Evolutionary conservation across 2,888 invertebrate species (phyloP).

Genomic region (Pedicia rivosa): DNA sequence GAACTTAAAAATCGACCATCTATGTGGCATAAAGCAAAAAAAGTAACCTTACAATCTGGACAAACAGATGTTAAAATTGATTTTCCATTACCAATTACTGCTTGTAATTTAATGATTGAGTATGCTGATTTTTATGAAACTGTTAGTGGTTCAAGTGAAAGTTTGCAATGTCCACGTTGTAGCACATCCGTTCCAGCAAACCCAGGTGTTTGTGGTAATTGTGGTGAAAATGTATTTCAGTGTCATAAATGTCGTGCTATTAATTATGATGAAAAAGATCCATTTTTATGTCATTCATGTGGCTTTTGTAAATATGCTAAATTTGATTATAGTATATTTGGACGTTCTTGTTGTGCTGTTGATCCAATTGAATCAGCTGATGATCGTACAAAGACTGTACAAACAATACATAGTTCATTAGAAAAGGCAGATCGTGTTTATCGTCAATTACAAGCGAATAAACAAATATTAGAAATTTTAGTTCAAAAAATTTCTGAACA

Average conservation of each 20-base stretch:
- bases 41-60: slow-evolving; percentile 73
- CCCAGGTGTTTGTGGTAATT: slow-evolving; percentile 77
- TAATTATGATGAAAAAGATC: slow-evolving; percentile 98
- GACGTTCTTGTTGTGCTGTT: slow-evolving; percentile 86
- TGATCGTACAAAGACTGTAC: slow-evolving; percentile 87
- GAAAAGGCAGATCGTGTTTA: slow-evolving; percentile 93
- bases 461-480: slow-evolving; percentile 74
- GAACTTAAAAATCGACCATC: slow-evolving; percentile 93
- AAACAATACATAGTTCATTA: slow-evolving; percentile 73
- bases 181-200: slow-evolving; percentile 94
- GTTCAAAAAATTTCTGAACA: slow-evolving; percentile 81
- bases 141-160: slow-evolving; percentile 83
- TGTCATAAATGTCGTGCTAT: slow-evolving; percentile 98
- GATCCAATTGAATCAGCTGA: slow-evolving; percentile 96
- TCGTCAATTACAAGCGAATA: slow-evolving; percentile 75
- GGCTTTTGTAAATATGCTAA: slow-evolving; percentile 99
- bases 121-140: slow-evolving; percentile 97
- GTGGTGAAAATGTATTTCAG: slow-evolving; percentile 95
- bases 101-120: slow-evolving; percentile 96
- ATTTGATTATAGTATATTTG: slow-evolving; percentile 87
- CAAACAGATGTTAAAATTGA: slow-evolving; percentile 95
- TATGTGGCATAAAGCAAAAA: slow-evolving; percentile 95
- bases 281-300: slow-evolving; percentile 96
- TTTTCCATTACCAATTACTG: slow-evolving; percentile 91
- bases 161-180: slow-evolving; percentile 88